Evolutionary conservation across 2,888 invertebrate species (phyloP).

Genomic region (Limulus polyphemus): DNA sequence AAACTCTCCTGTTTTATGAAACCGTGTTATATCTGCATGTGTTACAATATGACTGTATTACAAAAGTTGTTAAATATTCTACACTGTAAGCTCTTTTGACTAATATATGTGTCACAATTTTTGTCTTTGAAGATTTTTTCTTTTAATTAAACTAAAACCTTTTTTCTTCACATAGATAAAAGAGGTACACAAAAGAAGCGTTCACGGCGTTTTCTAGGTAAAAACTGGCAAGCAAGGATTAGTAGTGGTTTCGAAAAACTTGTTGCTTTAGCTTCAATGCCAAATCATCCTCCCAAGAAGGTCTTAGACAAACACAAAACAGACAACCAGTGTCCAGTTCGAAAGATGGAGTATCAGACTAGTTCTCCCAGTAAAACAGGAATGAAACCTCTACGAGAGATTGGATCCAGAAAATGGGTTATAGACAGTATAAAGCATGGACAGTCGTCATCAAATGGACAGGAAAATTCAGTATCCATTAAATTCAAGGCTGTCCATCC

Average conservation of each 20-base stretch:
- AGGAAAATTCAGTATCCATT: not conserved
- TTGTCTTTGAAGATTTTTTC: no score
- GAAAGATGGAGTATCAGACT: not conserved
- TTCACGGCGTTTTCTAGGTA: constrained; percentile 8
- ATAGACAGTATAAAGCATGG: no score
- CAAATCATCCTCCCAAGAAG: constrained; percentile 48
- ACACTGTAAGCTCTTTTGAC: no score
- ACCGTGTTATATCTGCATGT: no score
- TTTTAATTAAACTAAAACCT: no score
- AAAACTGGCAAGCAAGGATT: constrained; percentile 72
- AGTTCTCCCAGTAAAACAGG: not conserved
- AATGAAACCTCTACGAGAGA: not conserved
- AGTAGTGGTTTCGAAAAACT: constrained; percentile 86
- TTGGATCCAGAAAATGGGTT: not conserved
- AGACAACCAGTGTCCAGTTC: not conserved
- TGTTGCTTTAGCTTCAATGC: constrained; percentile 49
- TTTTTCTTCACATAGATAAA: no score
- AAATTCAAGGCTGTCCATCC: not conserved
- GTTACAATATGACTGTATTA: no score
- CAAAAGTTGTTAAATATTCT: no score
- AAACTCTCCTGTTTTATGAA: no score
- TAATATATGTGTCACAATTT: no score
- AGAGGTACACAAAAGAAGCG: no score
- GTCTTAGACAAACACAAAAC: no score
- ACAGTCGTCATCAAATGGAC: not conserved